Evolutionary conservation across 2,113 vertebrate species (phyloP), one percentile per base, ranked within the genome.

Genomic region (Corythornis madagascariensis): DNA sequence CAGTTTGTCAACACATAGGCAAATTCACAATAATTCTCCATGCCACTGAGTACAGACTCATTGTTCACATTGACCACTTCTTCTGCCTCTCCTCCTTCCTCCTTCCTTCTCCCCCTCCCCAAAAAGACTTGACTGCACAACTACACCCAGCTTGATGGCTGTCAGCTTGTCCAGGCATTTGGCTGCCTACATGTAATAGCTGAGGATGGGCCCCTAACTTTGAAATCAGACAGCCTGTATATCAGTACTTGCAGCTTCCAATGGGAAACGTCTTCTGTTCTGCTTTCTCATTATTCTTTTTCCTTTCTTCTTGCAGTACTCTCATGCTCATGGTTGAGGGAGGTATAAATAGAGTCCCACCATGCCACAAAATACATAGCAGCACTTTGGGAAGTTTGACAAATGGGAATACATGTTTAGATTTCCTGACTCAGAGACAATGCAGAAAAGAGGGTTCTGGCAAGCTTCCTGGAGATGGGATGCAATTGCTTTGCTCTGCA

Each of bases 341-440:
- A 93, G 89, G 86, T 82, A 47, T 83, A 83, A 92, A 86, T 83
- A 61, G 66, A 86, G 64, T 75, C 84, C 92, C 73, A 75, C 94
- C 84, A 80, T 72, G 83, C 83, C 95, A 88, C 94, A 87, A n/a
- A 97, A 97, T 69, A 89, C 43, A 95, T 89, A 88, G 96, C 96
- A 95, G 94, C 72, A 92, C 89, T 96, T 95, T 53, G 82, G 94
- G 95, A 97, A 97, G 90, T 94, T 92, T 97, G 96, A 97, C 96
- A 97, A 95, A 93, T 89, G 79, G 80, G 79, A 96, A 92, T 91
- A 83, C 38, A 61, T 97, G 85, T 97, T 98, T 97, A 96, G 91
- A 92, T 96, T 97, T 93, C 93, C 92, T 87, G 93, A 89, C 94
- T 92, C 9, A 0, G 93, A 97, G 95, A 95, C 93, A 94, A 95